Conservation (phyloP, 2,113 vertebrate species). For the Callionymus lyra region DNA sequence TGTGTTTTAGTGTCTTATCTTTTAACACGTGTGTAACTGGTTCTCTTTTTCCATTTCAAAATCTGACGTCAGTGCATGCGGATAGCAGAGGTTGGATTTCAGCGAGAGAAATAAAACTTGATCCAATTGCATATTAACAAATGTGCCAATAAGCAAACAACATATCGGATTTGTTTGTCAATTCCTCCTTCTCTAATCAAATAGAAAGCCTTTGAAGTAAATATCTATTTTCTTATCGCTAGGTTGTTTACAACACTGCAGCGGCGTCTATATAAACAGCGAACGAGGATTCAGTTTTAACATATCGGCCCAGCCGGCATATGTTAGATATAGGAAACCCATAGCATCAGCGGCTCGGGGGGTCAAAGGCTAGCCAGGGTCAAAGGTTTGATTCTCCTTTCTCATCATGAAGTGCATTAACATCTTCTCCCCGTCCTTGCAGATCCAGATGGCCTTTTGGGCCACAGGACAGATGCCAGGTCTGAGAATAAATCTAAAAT, state of each 20-base stretch:
- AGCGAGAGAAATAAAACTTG: conserved; percentile 1
- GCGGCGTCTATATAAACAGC: conserved; percentile 47
- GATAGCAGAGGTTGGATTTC: neutral
- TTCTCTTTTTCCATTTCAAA: conserved; percentile 25
- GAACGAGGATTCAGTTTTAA: conserved; percentile 66
- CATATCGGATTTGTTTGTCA: conserved; percentile 49
- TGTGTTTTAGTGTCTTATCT: conserved; percentile 19
- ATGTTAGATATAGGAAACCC: conserved; percentile 70
- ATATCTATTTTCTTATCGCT: conserved; percentile 59
- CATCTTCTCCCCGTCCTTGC: conserved; percentile 51
- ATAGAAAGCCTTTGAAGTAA: conserved; percentile 64
- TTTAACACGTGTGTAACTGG: conserved; percentile 30
- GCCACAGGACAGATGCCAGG: conserved; percentile 57
- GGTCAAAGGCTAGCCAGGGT: conserved; percentile 72
- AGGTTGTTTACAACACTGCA: conserved; percentile 47
- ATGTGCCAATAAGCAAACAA: conserved; percentile 27
- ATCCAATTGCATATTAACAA: conserved; percentile 32
- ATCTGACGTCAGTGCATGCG: conserved; percentile 1
- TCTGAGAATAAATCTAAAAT: conserved; percentile 58
- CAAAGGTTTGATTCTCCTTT: conserved; percentile 69
- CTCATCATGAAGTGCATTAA: conserved; percentile 74
- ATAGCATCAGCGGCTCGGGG: conserved; percentile 54
- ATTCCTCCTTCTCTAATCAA: conserved; percentile 55
- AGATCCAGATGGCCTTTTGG: conserved; percentile 63
- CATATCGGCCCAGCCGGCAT: conserved; percentile 57